Conservation (phyloP, 2,797 vertebrate species). For the Melopsittacus undulatus region DNA sequence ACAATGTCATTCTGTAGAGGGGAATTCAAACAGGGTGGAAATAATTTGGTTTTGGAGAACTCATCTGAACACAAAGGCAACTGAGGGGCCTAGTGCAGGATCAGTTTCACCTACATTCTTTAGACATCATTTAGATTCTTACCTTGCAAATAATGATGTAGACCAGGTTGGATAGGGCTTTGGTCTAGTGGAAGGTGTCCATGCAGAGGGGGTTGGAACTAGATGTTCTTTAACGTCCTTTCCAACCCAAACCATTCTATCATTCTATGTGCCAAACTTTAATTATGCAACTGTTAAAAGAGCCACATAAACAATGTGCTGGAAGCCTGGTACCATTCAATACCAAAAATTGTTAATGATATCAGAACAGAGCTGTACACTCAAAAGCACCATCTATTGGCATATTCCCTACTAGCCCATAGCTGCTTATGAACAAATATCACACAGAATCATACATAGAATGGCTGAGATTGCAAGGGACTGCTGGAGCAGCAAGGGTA, state of each 20-base stretch:
- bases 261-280: neutral
- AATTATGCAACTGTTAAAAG: neutral
- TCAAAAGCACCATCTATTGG: slow-evolving; percentile 17
- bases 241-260: neutral
- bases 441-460: neutral
- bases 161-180: neutral
- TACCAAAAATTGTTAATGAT: neutral
- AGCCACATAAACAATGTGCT: neutral
- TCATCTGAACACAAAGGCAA: neutral
- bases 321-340: neutral
- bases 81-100: neutral
- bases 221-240: neutral
- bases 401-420: neutral
- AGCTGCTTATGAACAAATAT: neutral
- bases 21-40: neutral
- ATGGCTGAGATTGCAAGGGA: neutral
- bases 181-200: neutral
- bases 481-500: neutral
- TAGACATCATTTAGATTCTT: neutral
- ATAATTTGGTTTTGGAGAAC: neutral
- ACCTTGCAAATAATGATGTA: neutral
- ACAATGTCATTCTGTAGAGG: neutral
- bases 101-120: neutral
- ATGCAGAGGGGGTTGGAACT: neutral
- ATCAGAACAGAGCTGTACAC: neutral